Evolutionary conservation across 1,140 invertebrate species (phyloP).

Genomic region (Apis florea): DNA sequence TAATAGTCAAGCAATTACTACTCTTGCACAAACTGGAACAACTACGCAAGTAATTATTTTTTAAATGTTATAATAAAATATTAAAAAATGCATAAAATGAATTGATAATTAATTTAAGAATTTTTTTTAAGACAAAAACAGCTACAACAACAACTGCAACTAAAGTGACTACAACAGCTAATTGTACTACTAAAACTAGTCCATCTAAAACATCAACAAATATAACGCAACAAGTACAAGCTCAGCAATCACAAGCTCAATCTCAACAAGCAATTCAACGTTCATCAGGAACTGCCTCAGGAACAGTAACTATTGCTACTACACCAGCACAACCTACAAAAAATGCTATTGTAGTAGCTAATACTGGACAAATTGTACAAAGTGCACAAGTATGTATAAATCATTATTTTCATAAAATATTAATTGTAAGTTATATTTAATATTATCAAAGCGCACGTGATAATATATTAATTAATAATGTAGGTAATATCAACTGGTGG

Average conservation of each 20-base stretch:
- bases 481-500: conserved; percentile 79
- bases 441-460: background rate
- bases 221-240: conserved; percentile 51
- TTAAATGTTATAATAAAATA: background rate
- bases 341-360: conserved; percentile 74
- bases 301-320: conserved; percentile 57
- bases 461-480: conserved; percentile 41
- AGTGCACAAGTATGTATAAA: conserved; percentile 70
- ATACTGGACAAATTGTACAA: conserved; percentile 75
- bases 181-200: conserved; percentile 61
- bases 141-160: conserved; percentile 41
- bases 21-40: conserved; percentile 56
- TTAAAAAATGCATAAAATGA: background rate
- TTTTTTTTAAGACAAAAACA: conserved; percentile 40
- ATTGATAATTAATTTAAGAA: conserved; percentile 15
- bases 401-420: conserved; percentile 5
- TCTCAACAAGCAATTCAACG: conserved; percentile 70
- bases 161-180: conserved; percentile 51
- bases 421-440: background rate
- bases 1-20: conserved; percentile 77
- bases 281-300: conserved; percentile 52
- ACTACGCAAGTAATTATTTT: conserved; percentile 30
- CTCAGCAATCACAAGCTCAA: conserved; percentile 64
- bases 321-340: conserved; percentile 67
- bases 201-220: conserved; percentile 64